Evolutionary conservation across 2,113 vertebrate species (phyloP).

Genomic region (Tautogolabrus adspersus): DNA sequence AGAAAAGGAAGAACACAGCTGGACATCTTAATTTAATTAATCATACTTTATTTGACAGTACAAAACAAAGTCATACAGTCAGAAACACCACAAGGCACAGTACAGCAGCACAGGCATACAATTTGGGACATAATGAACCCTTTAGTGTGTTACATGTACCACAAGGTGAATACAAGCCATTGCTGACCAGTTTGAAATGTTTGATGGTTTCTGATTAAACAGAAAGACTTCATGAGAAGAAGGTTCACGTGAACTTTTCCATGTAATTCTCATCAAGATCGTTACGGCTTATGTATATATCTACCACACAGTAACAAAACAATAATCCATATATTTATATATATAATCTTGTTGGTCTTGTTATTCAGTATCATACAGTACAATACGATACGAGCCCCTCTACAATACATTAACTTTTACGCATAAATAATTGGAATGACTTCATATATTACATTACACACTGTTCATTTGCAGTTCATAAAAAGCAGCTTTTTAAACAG

Average conservation of each 20-base stretch:
- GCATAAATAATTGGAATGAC: constrained; percentile 56
- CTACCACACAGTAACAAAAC: constrained; percentile 56
- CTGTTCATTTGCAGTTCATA: constrained; percentile 56
- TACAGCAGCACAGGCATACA: constrained; percentile 72
- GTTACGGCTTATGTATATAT: constrained; percentile 59
- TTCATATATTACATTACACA: constrained; percentile 68
- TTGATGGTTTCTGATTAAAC: constrained; percentile 4
- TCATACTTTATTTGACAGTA: constrained; percentile 72
- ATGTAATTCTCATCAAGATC: constrained; percentile 31
- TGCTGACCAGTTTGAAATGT: constrained; percentile 18
- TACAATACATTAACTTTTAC: constrained; percentile 73
- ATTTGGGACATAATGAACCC: constrained; percentile 58
- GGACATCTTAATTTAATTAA: constrained; percentile 36
- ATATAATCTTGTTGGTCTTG: constrained; percentile 22
- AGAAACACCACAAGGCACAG: constrained; percentile 72
- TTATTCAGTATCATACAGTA: constrained; percentile 63
- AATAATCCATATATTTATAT: constrained; percentile 33
- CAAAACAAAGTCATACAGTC: constrained; percentile 73
- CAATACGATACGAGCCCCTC: constrained; percentile 71
- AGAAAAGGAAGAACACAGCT: too few species aligned
- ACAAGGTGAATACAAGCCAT: constrained; percentile 47
- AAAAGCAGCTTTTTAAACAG: constrained; percentile 77
- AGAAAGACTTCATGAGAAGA: not conserved
- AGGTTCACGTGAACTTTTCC: constrained; percentile 3
- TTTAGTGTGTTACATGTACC: constrained; percentile 60